phyloP scores from a whole-genome alignment of 2,113 vertebrate genomes.

The Trogon melanurus region DNA sequence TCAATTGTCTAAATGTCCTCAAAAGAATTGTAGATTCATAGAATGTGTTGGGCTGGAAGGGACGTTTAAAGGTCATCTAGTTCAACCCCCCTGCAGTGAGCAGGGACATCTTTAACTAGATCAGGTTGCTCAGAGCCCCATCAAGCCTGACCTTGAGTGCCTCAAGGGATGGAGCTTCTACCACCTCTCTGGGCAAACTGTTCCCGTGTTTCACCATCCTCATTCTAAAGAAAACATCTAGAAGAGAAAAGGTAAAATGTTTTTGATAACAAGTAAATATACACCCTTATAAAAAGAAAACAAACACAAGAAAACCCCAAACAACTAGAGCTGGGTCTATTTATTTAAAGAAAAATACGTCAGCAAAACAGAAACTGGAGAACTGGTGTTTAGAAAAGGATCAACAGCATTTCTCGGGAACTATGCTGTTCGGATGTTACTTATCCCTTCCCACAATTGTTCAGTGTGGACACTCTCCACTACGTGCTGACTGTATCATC shows the following conservation, averaged over 20 bases:
- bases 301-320: too few species aligned
- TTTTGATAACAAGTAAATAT: neutral
- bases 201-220: too few species aligned
- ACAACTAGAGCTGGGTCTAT: rapidly evolving
- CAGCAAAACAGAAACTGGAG: neutral
- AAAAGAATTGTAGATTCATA: neutral
- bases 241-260: neutral
- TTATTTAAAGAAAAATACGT: neutral
- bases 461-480: neutral
- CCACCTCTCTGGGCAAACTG: too few species aligned
- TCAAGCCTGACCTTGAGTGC: too few species aligned
- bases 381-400: neutral
- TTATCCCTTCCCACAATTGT: neutral
- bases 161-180: too few species aligned
- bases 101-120: too few species aligned
- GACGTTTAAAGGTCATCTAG: too few species aligned
- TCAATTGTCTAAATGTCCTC: neutral
- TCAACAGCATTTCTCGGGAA: neutral
- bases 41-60: too few species aligned
- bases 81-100: too few species aligned
- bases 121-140: too few species aligned
- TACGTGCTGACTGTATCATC: neutral
- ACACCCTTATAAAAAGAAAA: neutral
- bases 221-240: neutral
- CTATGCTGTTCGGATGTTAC: neutral